Evolutionary conservation across 2,888 invertebrate species (phyloP).

Genomic region (Hirtodrosophila cameraria): DNA sequence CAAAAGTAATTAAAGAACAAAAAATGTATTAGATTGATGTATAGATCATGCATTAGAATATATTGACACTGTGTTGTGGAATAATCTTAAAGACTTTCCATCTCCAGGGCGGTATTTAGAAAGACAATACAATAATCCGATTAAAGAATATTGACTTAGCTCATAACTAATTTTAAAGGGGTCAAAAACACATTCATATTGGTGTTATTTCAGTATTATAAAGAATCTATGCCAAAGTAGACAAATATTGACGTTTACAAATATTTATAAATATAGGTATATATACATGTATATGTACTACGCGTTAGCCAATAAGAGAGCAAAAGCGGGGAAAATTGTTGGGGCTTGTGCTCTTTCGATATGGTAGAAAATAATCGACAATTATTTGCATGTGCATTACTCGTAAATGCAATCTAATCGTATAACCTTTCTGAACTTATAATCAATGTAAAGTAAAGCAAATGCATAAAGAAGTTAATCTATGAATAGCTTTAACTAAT

Average conservation of each 20-base stretch:
- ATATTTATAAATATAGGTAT: conserved; percentile 14
- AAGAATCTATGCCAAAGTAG: too few relatives aligned
- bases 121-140: too few relatives aligned
- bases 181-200: conserved; percentile 1
- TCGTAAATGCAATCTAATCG: conserved; percentile 56
- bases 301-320: conserved; percentile 3
- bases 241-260: too few relatives aligned
- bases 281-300: conserved; percentile 8
- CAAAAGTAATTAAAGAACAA: too few relatives aligned
- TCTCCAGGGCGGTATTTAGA: neutral
- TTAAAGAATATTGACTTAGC: too few relatives aligned
- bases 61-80: too few relatives aligned
- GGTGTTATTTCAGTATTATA: neutral
- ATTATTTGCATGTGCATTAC: conserved; percentile 42
- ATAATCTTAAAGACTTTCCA: too few relatives aligned
- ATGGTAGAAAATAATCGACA: conserved; percentile 3
- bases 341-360: conserved; percentile 4
- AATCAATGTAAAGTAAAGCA: conserved; percentile 57
- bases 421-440: conserved; percentile 61
- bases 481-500: conserved; percentile 28
- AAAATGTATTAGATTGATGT: too few relatives aligned
- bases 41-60: too few relatives aligned
- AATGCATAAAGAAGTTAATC: conserved; percentile 30
- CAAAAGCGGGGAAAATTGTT: neutral
- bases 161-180: conserved; percentile 12